Evolutionary conservation across 2,888 invertebrate species (phyloP), one percentile per base, ranked within the genome.

Genomic region (Drosophila engyochracea): DNA sequence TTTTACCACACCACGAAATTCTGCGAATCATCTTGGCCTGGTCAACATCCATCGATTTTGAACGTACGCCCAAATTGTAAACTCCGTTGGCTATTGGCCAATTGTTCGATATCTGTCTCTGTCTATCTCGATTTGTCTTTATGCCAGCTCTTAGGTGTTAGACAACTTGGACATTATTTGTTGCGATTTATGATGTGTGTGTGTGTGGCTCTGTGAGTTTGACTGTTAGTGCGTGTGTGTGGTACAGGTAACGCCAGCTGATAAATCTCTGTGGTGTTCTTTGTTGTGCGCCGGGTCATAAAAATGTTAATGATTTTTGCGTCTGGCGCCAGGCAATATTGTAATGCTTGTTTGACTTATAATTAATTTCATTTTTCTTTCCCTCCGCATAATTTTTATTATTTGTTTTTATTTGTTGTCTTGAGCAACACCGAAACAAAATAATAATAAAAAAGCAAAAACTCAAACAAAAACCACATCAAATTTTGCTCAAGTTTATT

Each of bases 271-370:
- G 73, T 76, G 80, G 88, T 87, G 88, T 78, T 87, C 89, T 90
- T 90, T 87, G 91, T 89, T 91, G 85, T 85, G 57, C 74, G 88
- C 68, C 85, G 88, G 76, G 81, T 82, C 85, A 90, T 91, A 90
- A 90, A 89, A 90, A 91, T 91, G 90, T 88, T 90, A 91, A 91
- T 91, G 91, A 81, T 85, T 89, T 90, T 81, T 81, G 71, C 37
- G 91, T 85, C 89, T 90, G 89, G 89, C 89, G 89, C 89, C 89
- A 90, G 83, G 82, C 90, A 82, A 85, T 78, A 83, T 76, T 91
- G 89, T 89, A 89, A 89, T 89, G 79, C 85, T 89, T 89, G 89
- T 83, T 85, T 89, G 87, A 90, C 85, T 91, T 91, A 87, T 89
- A 89, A 89, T 89, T 89, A 91, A 89, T 91, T 88, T 88, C 71